These are phyloP conservation scores for Drosophila prosaltans DNA, from an alignment of 1,140 invertebrate species.

Conservation along the genomic window DNA sequence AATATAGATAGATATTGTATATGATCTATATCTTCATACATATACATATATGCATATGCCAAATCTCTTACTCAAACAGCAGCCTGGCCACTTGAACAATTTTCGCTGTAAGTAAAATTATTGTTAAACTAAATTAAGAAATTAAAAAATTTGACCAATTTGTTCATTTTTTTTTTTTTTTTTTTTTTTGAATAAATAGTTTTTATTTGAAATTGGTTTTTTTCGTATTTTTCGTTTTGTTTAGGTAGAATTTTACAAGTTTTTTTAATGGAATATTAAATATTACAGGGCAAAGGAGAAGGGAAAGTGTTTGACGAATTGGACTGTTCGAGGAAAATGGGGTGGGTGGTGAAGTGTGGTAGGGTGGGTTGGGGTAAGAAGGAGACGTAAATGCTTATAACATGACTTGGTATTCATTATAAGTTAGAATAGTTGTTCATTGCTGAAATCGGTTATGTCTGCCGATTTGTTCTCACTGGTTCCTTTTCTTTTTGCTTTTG, in stretches of 20 bases:
- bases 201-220: conserved; percentile 76
- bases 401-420: conserved; percentile 5
- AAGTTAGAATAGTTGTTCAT: conserved; percentile 30
- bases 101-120: conserved; percentile 54
- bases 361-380: conserved; percentile 29
- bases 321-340: conserved; percentile 11
- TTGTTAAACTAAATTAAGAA: conserved; percentile 35
- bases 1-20: conserved; percentile 4
- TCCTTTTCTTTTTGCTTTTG: conserved; percentile 9
- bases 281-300: conserved; percentile 60
- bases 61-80: conserved; percentile 30
- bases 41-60: background rate
- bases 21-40: background rate
- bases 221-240: conserved; percentile 53
- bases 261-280: conserved; percentile 73
- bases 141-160: conserved; percentile 27
- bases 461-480: conserved; percentile 5
- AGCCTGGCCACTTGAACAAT: conserved; percentile 32
- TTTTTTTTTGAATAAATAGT: conserved; percentile 81
- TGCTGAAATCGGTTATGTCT: conserved; percentile 1
- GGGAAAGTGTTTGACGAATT: conserved; percentile 22
- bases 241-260: conserved; percentile 81
- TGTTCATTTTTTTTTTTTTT: conserved; percentile 30
- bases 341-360: conserved; percentile 3
- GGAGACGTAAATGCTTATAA: conserved; percentile 14